Base-by-base conservation (phyloP, 2,797 vertebrate species). In the Astyanax mexicanus region DNA sequence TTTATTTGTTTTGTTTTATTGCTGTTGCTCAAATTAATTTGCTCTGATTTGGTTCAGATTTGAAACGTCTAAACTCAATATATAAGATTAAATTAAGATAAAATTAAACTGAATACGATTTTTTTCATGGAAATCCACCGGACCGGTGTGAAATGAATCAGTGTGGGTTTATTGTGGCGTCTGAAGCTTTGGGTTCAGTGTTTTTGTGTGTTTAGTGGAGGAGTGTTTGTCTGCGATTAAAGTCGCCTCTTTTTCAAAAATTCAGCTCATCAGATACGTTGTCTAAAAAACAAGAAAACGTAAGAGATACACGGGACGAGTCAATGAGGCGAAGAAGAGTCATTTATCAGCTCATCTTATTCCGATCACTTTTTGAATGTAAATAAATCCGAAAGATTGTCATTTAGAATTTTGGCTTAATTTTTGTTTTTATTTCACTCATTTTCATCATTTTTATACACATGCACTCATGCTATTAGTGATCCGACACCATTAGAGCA, bases 301-400 rank as follows among this genome's bases (percentile, higher is more conserved):
- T n/a, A 64, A 19, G 10, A 49, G 47, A 44, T 5, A 54, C 23
- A 23, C 74, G 38, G 57, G 37, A 55, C 72, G 61, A 60, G 32
- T n/a, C 23, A 37, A 19, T 37, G 40, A 58, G 21, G 52, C 35
- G 17, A 11, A 23, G 42, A 52, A 23, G n/a, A 38, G 35, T 25
- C 38, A 29, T 21, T 29, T 15, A 61, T 21, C 61, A 44, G 38
- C 25, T 32, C n/a, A n/a, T n/a, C n/a, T n/a, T n/a, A n/a, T n/a
- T n/a, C 29, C 32, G 2, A 42, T 79, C 49, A 71, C 69, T 69
- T 80, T 81, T 67, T 86, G 81, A 88, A 85, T 86, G 83, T 83
- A 86, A 83, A 86, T 83, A 84, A 81, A 78, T 52, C 49, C 78
- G 65, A 72, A n/a, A 49, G 60, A 83, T 81, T 65, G 75, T 84